phyloP scores from a whole-genome alignment of 1,140 invertebrate genomes.

The Stenopsyche tienmushanensis region DNA sequence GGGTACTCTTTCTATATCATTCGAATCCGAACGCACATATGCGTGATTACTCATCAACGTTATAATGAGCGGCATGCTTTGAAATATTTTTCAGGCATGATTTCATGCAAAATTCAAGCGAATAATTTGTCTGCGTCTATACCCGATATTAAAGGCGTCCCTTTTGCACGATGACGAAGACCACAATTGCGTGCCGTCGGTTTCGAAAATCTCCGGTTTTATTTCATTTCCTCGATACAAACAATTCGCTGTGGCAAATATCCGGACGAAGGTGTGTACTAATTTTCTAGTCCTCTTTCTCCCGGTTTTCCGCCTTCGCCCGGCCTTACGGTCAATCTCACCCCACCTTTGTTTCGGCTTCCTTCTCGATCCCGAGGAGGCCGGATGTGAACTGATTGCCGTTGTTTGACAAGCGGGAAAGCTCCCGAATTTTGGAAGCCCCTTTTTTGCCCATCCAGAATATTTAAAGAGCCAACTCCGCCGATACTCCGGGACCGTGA shows the following conservation, averaged over 20 bases:
- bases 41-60: too few species aligned
- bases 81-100: too few species aligned
- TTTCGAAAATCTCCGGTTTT: slow-evolving; percentile 1
- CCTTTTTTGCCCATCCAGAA: too few species aligned
- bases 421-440: neutral
- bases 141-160: too few species aligned
- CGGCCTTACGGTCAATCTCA: neutral
- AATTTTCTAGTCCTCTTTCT: slow-evolving; percentile 6
- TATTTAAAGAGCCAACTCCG: neutral
- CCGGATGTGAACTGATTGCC: slow-evolving; percentile 21
- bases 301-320: neutral
- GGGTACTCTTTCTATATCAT: too few species aligned
- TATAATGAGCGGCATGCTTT: too few species aligned
- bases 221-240: slow-evolving; percentile 19
- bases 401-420: slow-evolving; percentile 13
- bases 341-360: neutral
- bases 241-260: slow-evolving; percentile 16
- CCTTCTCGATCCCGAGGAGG: neutral
- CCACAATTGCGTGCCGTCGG: neutral
- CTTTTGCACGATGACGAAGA: neutral
- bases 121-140: too few species aligned
- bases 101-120: too few species aligned
- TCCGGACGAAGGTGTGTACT: slow-evolving; percentile 15
- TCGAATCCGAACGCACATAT: too few species aligned
- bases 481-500: neutral